Evolutionary conservation across 2,113 vertebrate genomes (phyloP).

Genomic region (Sebastes fasciatus): DNA sequence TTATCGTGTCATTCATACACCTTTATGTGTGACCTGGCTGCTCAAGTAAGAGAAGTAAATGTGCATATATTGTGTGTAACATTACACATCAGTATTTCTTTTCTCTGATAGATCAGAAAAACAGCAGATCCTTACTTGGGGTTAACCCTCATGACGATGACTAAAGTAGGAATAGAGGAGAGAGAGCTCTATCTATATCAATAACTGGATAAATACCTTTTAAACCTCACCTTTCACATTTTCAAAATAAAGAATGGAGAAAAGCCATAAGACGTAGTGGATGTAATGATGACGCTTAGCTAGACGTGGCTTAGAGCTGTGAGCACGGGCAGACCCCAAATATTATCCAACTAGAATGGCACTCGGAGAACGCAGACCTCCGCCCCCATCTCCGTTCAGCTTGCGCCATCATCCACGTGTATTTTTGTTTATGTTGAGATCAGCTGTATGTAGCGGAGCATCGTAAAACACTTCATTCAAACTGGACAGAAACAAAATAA

Average conservation of each 20-base stretch:
- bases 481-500: too few species aligned
- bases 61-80: constrained; percentile 22
- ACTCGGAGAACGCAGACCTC: too few species aligned
- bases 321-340: background rate
- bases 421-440: too few species aligned
- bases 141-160: background rate
- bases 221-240: background rate
- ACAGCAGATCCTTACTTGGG: background rate
- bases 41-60: background rate
- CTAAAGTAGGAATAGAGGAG: background rate
- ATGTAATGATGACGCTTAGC: background rate
- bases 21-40: too few species aligned
- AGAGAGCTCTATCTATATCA: too few species aligned
- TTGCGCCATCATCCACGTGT: too few species aligned
- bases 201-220: background rate
- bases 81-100: background rate
- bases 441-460: too few species aligned
- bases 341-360: background rate
- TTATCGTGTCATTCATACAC: too few species aligned
- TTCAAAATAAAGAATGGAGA: background rate
- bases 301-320: background rate
- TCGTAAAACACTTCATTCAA: too few species aligned
- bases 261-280: background rate
- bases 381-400: too few species aligned
- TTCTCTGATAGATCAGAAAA: background rate